Conservation (phyloP, 2,113 vertebrate species). For the Opisthocomus hoazin region DNA sequence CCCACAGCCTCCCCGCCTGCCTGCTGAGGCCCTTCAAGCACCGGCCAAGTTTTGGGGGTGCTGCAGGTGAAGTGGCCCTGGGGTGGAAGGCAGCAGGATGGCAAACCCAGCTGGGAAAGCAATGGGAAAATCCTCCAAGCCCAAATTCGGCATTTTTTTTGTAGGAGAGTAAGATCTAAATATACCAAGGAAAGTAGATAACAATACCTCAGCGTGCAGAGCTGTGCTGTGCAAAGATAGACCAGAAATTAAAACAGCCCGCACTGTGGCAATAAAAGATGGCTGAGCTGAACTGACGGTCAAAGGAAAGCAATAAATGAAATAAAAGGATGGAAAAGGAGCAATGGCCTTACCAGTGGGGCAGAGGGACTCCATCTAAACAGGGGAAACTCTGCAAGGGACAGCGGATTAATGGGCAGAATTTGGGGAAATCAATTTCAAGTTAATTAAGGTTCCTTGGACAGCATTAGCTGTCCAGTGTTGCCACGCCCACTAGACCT, state of each 20-base stretch:
- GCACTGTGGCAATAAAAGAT: fast-evolving
- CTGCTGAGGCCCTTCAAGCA: neutral
- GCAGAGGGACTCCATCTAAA: neutral
- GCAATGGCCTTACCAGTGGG: fast-evolving
- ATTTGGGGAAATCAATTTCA: neutral
- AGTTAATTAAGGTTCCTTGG: neutral
- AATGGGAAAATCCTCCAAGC: fast-evolving
- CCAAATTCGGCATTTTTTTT: neutral
- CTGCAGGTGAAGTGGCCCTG: fast-evolving
- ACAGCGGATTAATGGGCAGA: neutral
- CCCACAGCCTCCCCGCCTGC: too few species aligned
- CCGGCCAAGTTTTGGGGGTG: fast-evolving
- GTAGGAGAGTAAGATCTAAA: too few species aligned
- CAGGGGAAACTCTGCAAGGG: neutral
- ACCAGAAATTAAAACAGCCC: too few species aligned
- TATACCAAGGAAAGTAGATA: too few species aligned
- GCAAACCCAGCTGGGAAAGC: neutral
- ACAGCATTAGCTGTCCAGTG: neutral
- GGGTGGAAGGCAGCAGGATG: neutral
- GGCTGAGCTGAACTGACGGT: neutral
- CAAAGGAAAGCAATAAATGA: neutral
- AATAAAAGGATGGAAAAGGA: neutral
- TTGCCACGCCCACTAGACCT: neutral
- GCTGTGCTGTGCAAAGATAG: neutral
- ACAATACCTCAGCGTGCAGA: too few species aligned